Conservation (phyloP, 1,140 invertebrate species). For the Andricus grossulariae region DNA sequence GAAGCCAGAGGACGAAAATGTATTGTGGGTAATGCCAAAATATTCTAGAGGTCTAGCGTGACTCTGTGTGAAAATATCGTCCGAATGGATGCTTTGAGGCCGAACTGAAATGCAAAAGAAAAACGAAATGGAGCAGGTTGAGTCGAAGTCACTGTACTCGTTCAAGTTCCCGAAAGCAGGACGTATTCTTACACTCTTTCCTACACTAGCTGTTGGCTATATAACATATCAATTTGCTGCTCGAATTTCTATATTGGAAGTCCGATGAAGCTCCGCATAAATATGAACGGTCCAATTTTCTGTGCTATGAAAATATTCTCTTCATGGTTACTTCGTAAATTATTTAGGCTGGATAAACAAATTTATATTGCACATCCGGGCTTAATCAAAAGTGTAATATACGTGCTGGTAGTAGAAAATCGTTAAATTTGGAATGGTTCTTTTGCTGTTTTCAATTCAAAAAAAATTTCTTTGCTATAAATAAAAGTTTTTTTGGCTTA, state of each 20-base stretch:
- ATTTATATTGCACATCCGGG: no score
- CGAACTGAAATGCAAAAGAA: not conserved
- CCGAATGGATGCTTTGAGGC: conserved; percentile 6
- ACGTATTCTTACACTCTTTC: conserved; percentile 3
- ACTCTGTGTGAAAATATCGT: not conserved
- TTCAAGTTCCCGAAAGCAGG: conserved; percentile 11
- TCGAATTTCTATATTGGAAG: conserved; percentile 9
- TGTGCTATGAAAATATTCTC: not conserved
- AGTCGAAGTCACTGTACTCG: conserved; percentile 6
- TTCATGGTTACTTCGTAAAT: no score
- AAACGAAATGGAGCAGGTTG: conserved; percentile 8
- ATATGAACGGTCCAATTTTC: not conserved
- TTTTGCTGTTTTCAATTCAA: no score
- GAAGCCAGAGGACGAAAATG: no score
- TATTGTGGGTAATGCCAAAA: not conserved
- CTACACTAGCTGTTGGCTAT: conserved; percentile 7
- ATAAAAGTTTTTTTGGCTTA: no score
- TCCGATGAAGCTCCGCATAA: not conserved
- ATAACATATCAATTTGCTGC: conserved; percentile 9
- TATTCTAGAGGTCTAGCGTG: not conserved
- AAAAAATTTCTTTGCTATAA: no score
- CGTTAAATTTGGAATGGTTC: no score
- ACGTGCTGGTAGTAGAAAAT: no score
- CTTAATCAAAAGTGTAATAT: no score
- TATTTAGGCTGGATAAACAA: no score